A percentile compares a stretch with the other conserved stretches of the same genome.
These are phyloP conservation scores for Amblyopsis hoosieri DNA, from an alignment of 2,797 vertebrate genomes.

Conservation along the genomic window DNA sequence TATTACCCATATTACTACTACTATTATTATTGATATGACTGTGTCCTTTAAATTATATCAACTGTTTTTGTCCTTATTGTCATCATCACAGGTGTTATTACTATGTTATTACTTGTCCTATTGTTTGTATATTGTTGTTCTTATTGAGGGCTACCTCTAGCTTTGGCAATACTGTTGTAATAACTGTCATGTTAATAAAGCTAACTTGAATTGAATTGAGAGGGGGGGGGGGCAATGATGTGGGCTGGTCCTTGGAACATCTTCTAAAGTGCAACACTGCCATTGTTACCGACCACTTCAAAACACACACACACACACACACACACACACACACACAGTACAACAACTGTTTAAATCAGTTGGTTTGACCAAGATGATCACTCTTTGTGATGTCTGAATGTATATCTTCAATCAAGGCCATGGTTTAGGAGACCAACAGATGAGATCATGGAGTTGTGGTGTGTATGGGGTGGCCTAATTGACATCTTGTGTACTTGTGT, in stretches of 20 bases:
- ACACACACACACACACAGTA: not conserved
- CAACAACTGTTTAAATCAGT: conserved; percentile 2
- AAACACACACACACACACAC: not conserved
- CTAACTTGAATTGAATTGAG: too few relatives aligned
- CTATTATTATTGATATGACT: too few relatives aligned
- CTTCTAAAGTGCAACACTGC: not conserved
- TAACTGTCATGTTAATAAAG: too few relatives aligned
- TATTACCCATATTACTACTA: too few relatives aligned
- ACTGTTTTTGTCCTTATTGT: too few relatives aligned
- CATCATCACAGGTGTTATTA: too few relatives aligned
- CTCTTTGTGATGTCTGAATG: conserved; percentile 15
- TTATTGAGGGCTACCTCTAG: too few relatives aligned
- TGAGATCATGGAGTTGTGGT: conserved; percentile 13
- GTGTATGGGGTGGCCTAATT: conserved; percentile 8
- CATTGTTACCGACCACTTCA: not conserved
- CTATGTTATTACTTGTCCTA: too few relatives aligned
- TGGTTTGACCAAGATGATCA: conserved; percentile 5
- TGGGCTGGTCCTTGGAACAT: not conserved
- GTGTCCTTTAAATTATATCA: too few relatives aligned
- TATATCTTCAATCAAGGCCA: conserved; percentile 3
- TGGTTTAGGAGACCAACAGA: conserved; percentile 11
- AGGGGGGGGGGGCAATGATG: too few relatives aligned
- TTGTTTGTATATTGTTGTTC: too few relatives aligned
- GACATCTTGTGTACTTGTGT: conserved; percentile 34
- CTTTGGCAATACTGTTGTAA: too few relatives aligned